Conservation (phyloP, 2,888 invertebrate genomes). For the Tricholauxania praeusta region DNA sequence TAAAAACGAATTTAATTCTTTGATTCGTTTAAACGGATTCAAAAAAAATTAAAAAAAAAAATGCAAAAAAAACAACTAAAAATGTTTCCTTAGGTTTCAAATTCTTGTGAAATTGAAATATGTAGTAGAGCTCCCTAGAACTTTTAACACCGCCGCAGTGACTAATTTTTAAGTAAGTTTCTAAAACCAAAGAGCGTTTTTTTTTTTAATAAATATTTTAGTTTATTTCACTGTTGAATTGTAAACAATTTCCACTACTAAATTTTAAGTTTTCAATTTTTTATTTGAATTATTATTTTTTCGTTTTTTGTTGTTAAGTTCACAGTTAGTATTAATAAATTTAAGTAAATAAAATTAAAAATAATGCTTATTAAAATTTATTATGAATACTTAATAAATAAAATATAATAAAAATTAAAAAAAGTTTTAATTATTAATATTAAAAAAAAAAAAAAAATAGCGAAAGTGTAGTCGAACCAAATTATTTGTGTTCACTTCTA, state of each 20-base stretch:
- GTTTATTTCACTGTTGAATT: slow-evolving; percentile 26
- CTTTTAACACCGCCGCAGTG: slow-evolving; percentile 20
- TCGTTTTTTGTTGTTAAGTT: slow-evolving; percentile 9
- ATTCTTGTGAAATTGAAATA: not conserved
- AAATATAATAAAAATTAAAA: not conserved
- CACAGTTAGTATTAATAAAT: slow-evolving; percentile 38
- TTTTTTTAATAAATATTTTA: slow-evolving; percentile 20
- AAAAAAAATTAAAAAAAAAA: slow-evolving; percentile 1
- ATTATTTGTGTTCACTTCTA: no score
- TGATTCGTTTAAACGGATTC: slow-evolving; percentile 4
- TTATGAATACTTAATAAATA: not conserved
- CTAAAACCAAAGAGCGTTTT: slow-evolving; percentile 60
- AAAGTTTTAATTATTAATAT: not conserved
- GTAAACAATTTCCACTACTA: slow-evolving; percentile 26
- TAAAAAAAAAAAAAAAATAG: not conserved
- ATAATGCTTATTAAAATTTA: not conserved
- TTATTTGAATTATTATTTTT: slow-evolving; percentile 7
- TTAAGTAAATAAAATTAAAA: slow-evolving; percentile 22
- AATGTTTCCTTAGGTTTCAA: slow-evolving; percentile 10
- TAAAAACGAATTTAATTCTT: slow-evolving; percentile 23
- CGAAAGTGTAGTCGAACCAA: no score
- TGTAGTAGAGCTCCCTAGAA: not conserved
- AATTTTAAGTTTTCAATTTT: slow-evolving; percentile 22
- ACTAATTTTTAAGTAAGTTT: slow-evolving; percentile 45
- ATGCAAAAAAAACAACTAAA: not conserved